Evolutionary conservation across 2,888 invertebrate genomes (phyloP).

Genomic region (Apotomis capreana): DNA sequence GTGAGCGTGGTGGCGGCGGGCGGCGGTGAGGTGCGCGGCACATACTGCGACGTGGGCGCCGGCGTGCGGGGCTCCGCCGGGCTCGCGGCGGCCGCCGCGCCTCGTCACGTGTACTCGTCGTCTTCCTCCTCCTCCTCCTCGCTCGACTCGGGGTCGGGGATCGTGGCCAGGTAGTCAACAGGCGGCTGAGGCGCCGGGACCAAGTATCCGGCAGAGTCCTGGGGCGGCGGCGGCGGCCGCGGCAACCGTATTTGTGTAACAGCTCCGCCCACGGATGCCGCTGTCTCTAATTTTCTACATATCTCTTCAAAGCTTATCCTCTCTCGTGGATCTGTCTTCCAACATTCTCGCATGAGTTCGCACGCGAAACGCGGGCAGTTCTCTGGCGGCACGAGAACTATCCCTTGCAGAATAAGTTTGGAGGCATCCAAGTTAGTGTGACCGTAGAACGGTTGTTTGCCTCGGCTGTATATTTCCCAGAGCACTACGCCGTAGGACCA

Average conservation of each 20-base stretch:
- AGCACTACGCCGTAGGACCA: conserved; percentile 97
- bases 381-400: conserved; percentile 90
- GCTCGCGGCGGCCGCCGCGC: conserved; percentile 41
- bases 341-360: conserved; percentile 90
- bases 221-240: conserved; percentile 81
- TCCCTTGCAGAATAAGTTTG: conserved; percentile 89
- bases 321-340: conserved; percentile 91
- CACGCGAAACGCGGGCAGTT: conserved; percentile 89
- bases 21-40: conserved; percentile 62
- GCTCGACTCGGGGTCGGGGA: conserved; percentile 72
- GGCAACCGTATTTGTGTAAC: conserved; percentile 65
- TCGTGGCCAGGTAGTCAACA: conserved; percentile 83
- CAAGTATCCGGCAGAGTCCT: conserved; percentile 88
- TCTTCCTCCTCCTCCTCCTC: conserved; percentile 70
- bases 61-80: conserved; percentile 45
- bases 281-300: conserved; percentile 84
- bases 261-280: conserved; percentile 61
- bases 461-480: conserved; percentile 97
- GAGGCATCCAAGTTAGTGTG: conserved; percentile 94
- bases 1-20: conserved; percentile 51
- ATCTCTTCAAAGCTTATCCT: conserved; percentile 89
- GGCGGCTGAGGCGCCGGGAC: conserved; percentile 82
- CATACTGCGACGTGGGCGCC: conserved; percentile 63
- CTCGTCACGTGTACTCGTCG: conserved; percentile 75
- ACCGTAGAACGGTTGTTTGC: conserved; percentile 96